phyloP scores from a whole-genome alignment of 2,888 invertebrate species.

The Dioctria rufipes region DNA sequence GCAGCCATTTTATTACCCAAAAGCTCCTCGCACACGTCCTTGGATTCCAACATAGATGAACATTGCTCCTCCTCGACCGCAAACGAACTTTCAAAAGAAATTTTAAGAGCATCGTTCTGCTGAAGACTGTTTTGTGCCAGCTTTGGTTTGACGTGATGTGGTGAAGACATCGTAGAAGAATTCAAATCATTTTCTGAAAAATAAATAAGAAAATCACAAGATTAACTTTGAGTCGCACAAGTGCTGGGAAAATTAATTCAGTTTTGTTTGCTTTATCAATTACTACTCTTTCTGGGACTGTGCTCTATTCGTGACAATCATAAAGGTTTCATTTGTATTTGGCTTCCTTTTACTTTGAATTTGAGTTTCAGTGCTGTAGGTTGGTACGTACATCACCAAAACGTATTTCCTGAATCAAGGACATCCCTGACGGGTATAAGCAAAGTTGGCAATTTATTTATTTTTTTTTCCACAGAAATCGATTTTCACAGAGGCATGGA shows the following conservation, averaged over 20 bases:
- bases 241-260: not conserved
- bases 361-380: not conserved
- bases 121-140: not conserved
- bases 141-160: conserved; percentile 14
- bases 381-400: not conserved
- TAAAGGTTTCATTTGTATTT: no score
- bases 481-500: not conserved
- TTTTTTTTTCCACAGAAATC: not conserved
- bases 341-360: no score
- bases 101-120: conserved; percentile 29
- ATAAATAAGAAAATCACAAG: not conserved
- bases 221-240: not conserved
- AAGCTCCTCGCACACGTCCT: conserved; percentile 63
- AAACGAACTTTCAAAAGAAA: conserved; percentile 37
- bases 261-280: not conserved
- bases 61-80: conserved; percentile 44
- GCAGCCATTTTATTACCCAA: conserved; percentile 65
- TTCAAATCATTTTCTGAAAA: conserved; percentile 51
- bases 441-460: not conserved
- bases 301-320: no score
- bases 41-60: conserved; percentile 51
- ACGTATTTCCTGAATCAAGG: not conserved
- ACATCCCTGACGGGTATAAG: not conserved
- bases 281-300: not conserved
- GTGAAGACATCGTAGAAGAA: conserved; percentile 18